These are phyloP conservation scores for Nanorana parkeri DNA, from an alignment of 2,113 vertebrate genomes.

Conservation along the genomic window DNA sequence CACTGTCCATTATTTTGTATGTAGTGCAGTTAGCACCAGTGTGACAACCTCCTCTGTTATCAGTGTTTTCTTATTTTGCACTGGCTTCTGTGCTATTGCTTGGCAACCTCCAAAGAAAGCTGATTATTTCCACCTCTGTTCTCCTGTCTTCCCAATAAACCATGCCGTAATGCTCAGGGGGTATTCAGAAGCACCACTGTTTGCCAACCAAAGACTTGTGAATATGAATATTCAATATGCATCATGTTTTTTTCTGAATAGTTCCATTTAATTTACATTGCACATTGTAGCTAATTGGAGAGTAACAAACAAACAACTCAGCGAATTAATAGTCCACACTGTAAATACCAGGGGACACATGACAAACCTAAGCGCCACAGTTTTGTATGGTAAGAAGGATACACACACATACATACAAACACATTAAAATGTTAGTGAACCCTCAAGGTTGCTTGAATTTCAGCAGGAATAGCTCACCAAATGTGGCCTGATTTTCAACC, in stretches of 20 bases:
- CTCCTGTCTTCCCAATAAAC: slow-evolving; percentile 5
- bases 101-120: slow-evolving; percentile 30
- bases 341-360: neutral
- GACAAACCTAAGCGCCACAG: neutral
- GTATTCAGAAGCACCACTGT: neutral
- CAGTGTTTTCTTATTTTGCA: neutral
- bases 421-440: too few relatives aligned
- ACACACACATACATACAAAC: too few relatives aligned
- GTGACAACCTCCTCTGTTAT: neutral
- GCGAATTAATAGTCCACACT: neutral
- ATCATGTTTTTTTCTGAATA: neutral
- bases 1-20: too few relatives aligned
- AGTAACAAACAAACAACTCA: neutral
- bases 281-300: neutral
- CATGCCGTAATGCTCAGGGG: slow-evolving; percentile 11
- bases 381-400: too few relatives aligned
- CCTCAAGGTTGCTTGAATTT: too few relatives aligned
- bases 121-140: slow-evolving; percentile 32
- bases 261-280: neutral
- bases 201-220: slow-evolving; percentile 26
- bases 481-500: too few relatives aligned
- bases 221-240: slow-evolving; percentile 37
- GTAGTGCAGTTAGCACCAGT: neutral
- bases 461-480: too few relatives aligned
- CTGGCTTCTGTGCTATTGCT: slow-evolving; percentile 8